Evolutionary conservation across 2,113 vertebrate species (phyloP), one percentile per base, ranked within the genome.

Genomic region (Esox niger): DNA sequence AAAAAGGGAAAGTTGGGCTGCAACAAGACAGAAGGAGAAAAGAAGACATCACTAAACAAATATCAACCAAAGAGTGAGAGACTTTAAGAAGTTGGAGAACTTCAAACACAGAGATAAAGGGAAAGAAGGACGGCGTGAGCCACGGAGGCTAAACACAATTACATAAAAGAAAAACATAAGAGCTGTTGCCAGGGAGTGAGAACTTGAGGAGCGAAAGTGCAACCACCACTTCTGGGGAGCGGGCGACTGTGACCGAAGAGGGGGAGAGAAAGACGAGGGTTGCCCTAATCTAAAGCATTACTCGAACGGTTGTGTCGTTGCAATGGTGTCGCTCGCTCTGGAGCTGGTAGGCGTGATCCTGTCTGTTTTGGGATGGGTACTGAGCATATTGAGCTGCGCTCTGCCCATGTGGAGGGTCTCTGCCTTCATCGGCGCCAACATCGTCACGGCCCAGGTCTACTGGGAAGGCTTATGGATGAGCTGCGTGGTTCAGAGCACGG

Each of bases 361-460:
- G 68, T 90, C 93, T 0, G 86, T 92, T 75, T 38, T 98, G 69
- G 97, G 97, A 6, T 95, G 94, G 95, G 2, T 94, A 57, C 86
- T 94, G 86, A 84, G 87, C 62, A 87, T 97, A 52, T 23, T 93
- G 66, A 88, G 90, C 75, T 98, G 96, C 0, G 89, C 91, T 0
- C 49, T 98, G 73, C 96, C 96, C 3, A 97, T 95, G 95, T 98
- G 96, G 96, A 89, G 87, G 43, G 96, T 97, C 32, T 85, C 94
- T 0, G 95, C 96, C 56, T 98, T 96, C 90, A 95, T 98, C n/a
- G 96, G 96, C 2, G 91, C 80, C 90, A 98, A 92, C 90, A 98
- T 98, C 17, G 91, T 98, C 83, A 95, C 94, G 0, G 92, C 95
- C 2, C 96, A 98, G 88, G 93, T 86, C 73, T 93, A 85, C 85